Base-by-base conservation (phyloP, 2,797 vertebrate species). In the Enteromius radiatus region DNA sequence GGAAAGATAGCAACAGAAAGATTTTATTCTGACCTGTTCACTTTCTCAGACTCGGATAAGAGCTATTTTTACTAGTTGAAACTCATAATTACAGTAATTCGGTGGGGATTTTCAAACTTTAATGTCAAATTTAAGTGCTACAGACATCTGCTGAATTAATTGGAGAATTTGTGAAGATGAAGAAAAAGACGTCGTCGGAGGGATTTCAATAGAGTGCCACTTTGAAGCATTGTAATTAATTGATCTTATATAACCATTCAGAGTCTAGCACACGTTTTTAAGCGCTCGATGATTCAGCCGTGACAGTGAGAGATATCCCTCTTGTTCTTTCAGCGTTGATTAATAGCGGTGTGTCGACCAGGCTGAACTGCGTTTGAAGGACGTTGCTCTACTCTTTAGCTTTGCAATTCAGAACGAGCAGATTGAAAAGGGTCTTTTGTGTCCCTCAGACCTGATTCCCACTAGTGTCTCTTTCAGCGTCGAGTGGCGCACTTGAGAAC, bases 271-370 rank as follows among this genome's bases (percentile, higher is more conserved):
- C 43, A 67, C 43, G 17, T 67, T 74, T 17, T 45, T 68, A 68
- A 68, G 63, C 9, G 1, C 28, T 23, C 6, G 33, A 52, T 81
- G 33, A 64, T 74, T 81, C 79, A 63, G 41, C 15, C 26, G 3
- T 64, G 69, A 81, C 56, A 64, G 28, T 54, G 69, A 73, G 31
- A 28, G 70, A 81, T 65, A 63, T 74, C 61, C 70, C 80, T 64
- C 69, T 64, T 74, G 69, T 81, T 64, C 69, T 49, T 63, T 33
- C 67, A 9, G 19, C 19, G 38, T 9, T 71, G 79, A 73, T 33
- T 41, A 74, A 65, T 64, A 41, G 45, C 3, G 9, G 45, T 4
- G 31, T 7, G 28, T 65, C 56, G 14, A 36, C 41, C n/a, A 17
- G 3, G 3, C 31, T 81, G 56, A 81, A 38, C 79, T 74, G 41